Percentiles rank a stretch among this genome's conserved stretches.
Conservation (phyloP, 1,140 invertebrate genomes). For the Aphelinus certus region DNA sequence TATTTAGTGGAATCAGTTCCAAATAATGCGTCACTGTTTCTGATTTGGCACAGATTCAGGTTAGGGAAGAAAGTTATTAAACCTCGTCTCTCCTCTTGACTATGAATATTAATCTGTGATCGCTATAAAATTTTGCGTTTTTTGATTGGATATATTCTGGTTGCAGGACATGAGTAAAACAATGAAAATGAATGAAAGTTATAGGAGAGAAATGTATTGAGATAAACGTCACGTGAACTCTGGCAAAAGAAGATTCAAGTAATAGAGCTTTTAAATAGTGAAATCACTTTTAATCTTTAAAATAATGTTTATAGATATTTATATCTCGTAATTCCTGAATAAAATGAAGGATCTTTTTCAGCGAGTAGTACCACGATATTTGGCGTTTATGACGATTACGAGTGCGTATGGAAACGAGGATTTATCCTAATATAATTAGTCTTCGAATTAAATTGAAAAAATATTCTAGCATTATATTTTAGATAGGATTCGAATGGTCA, state of each 20-base stretch:
- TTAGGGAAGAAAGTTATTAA: too few species aligned
- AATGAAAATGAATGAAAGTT: not conserved
- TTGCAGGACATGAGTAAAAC: not conserved
- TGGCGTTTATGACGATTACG: constrained; percentile 31
- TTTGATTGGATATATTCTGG: constrained; percentile 26
- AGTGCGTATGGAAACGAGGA: constrained; percentile 50
- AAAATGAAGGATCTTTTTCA: constrained; percentile 33
- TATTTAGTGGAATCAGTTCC: constrained; percentile 23
- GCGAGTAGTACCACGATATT: constrained; percentile 48
- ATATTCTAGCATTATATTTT: constrained; percentile 57
- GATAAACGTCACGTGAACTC: constrained; percentile 1
- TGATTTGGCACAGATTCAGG: constrained; percentile 20
- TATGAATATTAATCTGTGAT: constrained; percentile 44
- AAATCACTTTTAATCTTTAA: constrained; percentile 29
- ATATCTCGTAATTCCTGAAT: constrained; percentile 7
- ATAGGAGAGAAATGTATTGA: constrained; percentile 5
- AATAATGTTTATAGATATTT: constrained; percentile 12
- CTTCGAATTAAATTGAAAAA: constrained; percentile 47
- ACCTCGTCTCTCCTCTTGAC: not conserved
- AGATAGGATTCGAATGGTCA: constrained; percentile 56
- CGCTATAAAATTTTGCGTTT: constrained; percentile 33
- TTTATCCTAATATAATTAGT: constrained; percentile 50
- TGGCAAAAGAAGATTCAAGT: constrained; percentile 32
- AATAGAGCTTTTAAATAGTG: constrained; percentile 24
- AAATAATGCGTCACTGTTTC: constrained; percentile 27